Base-by-base conservation (phyloP, 2,113 vertebrate species). In the Phalacrocorax pelagicus region DNA sequence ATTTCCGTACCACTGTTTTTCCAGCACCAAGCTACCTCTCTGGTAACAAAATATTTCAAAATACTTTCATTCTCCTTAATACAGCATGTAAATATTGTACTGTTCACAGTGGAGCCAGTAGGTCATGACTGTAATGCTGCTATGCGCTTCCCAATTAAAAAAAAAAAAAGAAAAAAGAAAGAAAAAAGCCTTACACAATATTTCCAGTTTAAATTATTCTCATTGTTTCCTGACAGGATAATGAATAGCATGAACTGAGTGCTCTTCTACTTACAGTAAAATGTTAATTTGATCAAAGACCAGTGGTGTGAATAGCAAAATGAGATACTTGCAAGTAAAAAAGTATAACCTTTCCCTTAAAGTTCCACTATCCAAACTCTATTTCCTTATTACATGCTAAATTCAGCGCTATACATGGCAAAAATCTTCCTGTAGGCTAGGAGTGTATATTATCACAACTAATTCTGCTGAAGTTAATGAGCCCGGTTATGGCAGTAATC, bases 401-500 rank as follows among this genome's bases (percentile, higher is more conserved):
- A 83, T 65, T 88, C 86, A 49, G 80, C 9, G 69, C 69, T 69
- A 21, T 7, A 40, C 2, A 6, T 32, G 49, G 72, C 65, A 88
- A 91, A 44, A 89, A 67, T 44, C 93, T 81, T 93, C 74, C 92
- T 86, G 54, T 66, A 81, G 73, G 87, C 11, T 44, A 82, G 66
- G 36, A 81, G 65, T 30, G 73, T 66, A 17, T 42, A 81, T 84
- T 90, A 94, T 58, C 95, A 90, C 81, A 73, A 88, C 88, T 59
- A 90, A 90, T 80, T 92, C 86, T 93, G 90, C 81, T 84, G 85
- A 71, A 94, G 80, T 83, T 86, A 92, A 95, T 83, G 90, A 95
- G 95, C 72, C 90, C 4, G 34, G 51, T 94, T 92, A 91, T 42
- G 79, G 95, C 90, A 93, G 81, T 42, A 55, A 90, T 72, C 90